Base-by-base conservation (phyloP, 2,113 vertebrate genomes). In the Bos indicus region DNA sequence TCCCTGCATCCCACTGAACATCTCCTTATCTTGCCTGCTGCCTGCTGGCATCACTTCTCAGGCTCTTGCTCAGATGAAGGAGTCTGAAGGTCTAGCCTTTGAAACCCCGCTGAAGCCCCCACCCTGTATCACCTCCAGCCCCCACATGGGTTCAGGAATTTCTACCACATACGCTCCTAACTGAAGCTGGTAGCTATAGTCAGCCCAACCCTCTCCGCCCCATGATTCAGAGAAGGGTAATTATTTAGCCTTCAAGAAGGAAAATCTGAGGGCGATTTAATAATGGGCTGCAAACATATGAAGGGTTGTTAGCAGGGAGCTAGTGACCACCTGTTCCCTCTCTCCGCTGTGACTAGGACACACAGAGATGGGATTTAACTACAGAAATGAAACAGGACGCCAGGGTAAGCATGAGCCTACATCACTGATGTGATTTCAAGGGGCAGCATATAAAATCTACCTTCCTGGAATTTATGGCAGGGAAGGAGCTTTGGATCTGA, bases 251-350 rank as follows among this genome's bases (percentile, higher is more conserved):
- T 96, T 86, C 71, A 71, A 95, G 62, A 96, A 95, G 87, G 95
- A 97, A 91, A 96, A 93, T 96, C 95, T 85, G 96, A 98, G 92
- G 95, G 87, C 30, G 23, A 96, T 56, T 97, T 98, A 97, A 98
- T 97, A 93, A 96, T 5, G 33, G 96, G 62, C 87, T 97, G 56
- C 93, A 97, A 84, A 90, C 54, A 88, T 59, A 46, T 81, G 94
- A 94, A 87, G 86, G 60, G 85, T 81, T 86, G 87, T 95, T 89
- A 94, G 82, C 67, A 91, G 93, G 71, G 93, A 86, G 92, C 83
- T 93, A 71, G 91, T 82, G 96, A 92, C 96, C 96, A 97, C 96
- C 96, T 98, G 92, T 96, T 90, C 82, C 64, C 80, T 36, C 52
- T 88, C 57, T 77, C 40, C 0, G 5, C 52, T 23, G 0, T 1